Evolutionary conservation across 2,113 vertebrate species (phyloP), one percentile per base, ranked within the genome.

Genomic region (Rafetus swinhoei): DNA sequence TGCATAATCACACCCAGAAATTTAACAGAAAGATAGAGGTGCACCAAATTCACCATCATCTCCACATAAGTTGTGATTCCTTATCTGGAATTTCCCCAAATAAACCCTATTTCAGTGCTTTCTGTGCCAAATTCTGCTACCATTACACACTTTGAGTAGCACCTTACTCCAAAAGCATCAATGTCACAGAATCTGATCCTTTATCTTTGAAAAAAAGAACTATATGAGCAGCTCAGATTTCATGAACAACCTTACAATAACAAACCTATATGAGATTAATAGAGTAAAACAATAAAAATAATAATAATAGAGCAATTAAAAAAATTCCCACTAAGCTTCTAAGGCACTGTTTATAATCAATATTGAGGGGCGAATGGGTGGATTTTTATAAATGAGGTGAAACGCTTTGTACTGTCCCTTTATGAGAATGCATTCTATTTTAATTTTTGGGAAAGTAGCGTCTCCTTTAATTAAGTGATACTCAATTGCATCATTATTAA

Each of bases 401-500:
- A 90, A 81, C 91, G 54, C 90, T 82, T 94, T 53, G 87, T 76
- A 50, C 87, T 97, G 92, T 81, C 54, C 81, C 85, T 85, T 86
- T 87, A 85, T 90, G 92, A 93, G 81, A 94, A 60, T 82, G 81
- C 62, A 25, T 56, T 72, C 56, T 93, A 65, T 60, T 97, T 93
- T 86, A 59, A 50, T 93, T 94, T 94, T 50, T 69, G 12, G 39
- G 39, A 50, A 50, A 77, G 13, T 16, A 35, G 16, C 5, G n/a
- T 21, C 80, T 82, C 90, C 87, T 90, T 95, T 97, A 96, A 97
- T 32, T 86, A 96, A 29, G 94, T 96, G 95, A 95, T 93, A 93
- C 89, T 95, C 86, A 95, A 96, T 95, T 94, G 84, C 95, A 95
- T 95, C 93, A 95, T 97, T 97, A 96, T 96, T 95, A 96, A 96